Percentiles rank a stretch among this genome's conserved stretches.
Evolutionary conservation across 2,888 invertebrate species (phyloP).

Genomic region (Ferrisia virgata): DNA sequence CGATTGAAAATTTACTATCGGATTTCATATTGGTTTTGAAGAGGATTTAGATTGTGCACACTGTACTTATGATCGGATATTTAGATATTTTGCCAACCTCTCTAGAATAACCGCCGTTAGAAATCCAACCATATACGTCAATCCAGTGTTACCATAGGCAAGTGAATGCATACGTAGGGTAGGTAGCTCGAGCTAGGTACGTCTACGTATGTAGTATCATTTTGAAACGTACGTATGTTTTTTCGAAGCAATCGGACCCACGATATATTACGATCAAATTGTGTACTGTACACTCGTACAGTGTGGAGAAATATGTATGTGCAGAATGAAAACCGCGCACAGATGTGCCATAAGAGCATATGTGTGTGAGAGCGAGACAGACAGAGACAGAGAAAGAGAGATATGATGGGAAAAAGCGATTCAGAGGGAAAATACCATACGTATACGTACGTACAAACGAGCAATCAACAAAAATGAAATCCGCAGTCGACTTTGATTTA

Average conservation of each 20-base stretch:
- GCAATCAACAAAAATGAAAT: conserved; percentile 15
- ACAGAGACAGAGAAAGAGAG: background rate
- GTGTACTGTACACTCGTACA: too few species aligned
- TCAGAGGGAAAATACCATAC: background rate
- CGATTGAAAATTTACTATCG: too few species aligned
- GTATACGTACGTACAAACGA: background rate
- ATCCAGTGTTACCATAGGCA: background rate
- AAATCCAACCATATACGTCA: background rate
- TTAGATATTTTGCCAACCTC: too few species aligned
- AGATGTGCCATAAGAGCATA: background rate
- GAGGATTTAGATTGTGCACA: too few species aligned
- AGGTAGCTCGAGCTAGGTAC: background rate
- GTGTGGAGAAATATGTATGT: background rate
- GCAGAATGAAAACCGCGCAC: background rate
- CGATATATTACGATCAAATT: background rate
- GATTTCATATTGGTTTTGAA: too few species aligned
- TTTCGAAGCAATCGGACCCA: background rate
- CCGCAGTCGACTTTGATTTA: conserved; percentile 9
- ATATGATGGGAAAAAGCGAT: too few species aligned
- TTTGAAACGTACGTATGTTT: background rate
- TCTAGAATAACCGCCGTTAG: too few species aligned
- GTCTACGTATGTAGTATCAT: background rate
- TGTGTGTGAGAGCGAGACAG: background rate
- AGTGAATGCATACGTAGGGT: too few species aligned
- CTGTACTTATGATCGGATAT: too few species aligned